These are phyloP conservation scores for Halichoeres trimaculatus DNA, from an alignment of 2,113 vertebrate genomes.

Conservation along the genomic window DNA sequence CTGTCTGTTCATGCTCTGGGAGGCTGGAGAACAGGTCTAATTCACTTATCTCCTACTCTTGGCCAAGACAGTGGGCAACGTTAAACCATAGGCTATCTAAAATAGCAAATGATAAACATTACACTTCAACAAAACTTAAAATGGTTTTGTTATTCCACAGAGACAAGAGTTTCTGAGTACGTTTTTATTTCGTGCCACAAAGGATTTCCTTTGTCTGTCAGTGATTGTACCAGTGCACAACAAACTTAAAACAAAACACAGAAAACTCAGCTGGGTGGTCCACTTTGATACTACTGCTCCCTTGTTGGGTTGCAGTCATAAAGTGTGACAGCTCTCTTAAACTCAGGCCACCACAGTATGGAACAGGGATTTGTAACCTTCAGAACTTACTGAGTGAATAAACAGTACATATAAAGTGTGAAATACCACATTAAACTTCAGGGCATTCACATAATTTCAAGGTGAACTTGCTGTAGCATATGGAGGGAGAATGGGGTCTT, in stretches of 20 bases:
- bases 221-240: slow-evolving; percentile 1
- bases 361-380: not conserved
- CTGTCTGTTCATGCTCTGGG: no score
- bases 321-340: slow-evolving; percentile 17
- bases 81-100: no score
- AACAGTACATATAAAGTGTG: not conserved
- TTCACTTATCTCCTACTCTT: no score
- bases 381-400: not conserved
- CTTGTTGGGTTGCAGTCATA: not conserved
- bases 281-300: not conserved
- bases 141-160: not conserved
- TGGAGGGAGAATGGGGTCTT: not conserved
- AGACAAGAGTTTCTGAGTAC: not conserved
- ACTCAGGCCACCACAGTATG: not conserved
- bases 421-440: not conserved
- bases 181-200: not conserved
- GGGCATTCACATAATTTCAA: not conserved
- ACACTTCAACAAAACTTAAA: no score
- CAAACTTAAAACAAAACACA: not conserved
- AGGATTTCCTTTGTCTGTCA: not conserved
- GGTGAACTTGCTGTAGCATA: not conserved
- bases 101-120: no score
- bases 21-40: no score
- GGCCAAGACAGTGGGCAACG: no score
- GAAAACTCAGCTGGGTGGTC: not conserved